Percentiles rank a stretch among this genome's conserved stretches.
These are phyloP conservation scores for Nibea albiflora DNA, from an alignment of 2,113 vertebrate species.

Conservation along the genomic window DNA sequence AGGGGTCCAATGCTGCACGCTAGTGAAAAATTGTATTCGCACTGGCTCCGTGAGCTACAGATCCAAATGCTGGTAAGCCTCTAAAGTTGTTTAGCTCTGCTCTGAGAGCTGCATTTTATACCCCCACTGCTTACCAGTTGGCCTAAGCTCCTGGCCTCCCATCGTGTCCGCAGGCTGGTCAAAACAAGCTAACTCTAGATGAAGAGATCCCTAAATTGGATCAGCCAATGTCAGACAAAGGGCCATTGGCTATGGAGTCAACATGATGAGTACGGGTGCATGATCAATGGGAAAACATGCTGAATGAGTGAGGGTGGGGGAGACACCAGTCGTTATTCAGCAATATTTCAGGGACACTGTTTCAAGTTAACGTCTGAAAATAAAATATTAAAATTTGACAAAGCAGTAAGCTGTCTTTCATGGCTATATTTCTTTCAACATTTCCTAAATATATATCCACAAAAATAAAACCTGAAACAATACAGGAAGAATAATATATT, in stretches of 20 bases:
- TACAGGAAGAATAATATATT: not conserved
- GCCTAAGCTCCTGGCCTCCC: conserved; percentile 85
- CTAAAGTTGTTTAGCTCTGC: conserved; percentile 49
- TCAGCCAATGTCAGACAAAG: conserved; percentile 85
- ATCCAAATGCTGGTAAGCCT: conserved; percentile 63
- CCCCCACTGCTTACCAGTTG: conserved; percentile 74
- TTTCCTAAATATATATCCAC: not conserved
- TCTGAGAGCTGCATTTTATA: conserved; percentile 84
- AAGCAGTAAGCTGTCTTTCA: not conserved
- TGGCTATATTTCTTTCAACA: not conserved
- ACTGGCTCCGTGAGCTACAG: conserved; percentile 60
- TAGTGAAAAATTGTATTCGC: conserved; percentile 17
- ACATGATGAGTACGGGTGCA: conserved; percentile 24
- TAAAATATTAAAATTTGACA: not conserved
- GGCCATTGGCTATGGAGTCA: conserved; percentile 51
- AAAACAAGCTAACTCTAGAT: conserved; percentile 88
- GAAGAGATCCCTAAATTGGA: conserved; percentile 90
- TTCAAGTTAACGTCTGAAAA: not conserved
- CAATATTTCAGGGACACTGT: not conserved
- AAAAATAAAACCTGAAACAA: not conserved
- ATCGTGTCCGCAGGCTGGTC: conserved; percentile 83
- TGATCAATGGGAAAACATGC: conserved; percentile 26
- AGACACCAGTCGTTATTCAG: conserved; percentile 16
- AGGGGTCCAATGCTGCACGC: conserved; percentile 30
- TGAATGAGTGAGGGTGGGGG: conserved; percentile 13